Conservation (phyloP, 2,888 invertebrate genomes). For the Apomyelois bistriatella region DNA sequence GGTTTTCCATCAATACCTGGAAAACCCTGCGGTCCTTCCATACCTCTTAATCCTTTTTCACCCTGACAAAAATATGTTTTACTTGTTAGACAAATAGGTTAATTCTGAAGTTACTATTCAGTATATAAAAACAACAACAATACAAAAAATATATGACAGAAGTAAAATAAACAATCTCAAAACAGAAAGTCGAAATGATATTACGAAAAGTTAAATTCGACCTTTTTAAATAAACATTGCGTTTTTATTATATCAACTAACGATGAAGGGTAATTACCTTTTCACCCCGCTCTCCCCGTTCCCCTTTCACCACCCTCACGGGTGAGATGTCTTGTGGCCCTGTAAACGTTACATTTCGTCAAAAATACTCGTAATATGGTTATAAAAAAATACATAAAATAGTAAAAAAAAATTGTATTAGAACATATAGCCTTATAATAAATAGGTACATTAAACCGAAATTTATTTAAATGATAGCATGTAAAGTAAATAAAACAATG, state of each 20-base stretch:
- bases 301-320: slow-evolving; percentile 49
- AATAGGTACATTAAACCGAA: no score
- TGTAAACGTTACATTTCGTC: slow-evolving; percentile 39
- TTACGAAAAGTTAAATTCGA: neutral
- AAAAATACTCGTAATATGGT: slow-evolving; percentile 37
- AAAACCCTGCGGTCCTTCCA: slow-evolving; percentile 83
- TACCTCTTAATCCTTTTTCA: slow-evolving; percentile 84
- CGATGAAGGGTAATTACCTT: slow-evolving; percentile 55
- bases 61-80: slow-evolving; percentile 47
- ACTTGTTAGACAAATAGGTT: no score
- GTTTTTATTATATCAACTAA: slow-evolving; percentile 14
- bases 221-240: neutral
- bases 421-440: no score
- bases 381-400: slow-evolving; percentile 43
- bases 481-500: no score
- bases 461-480: no score
- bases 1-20: slow-evolving; percentile 82
- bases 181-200: neutral
- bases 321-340: slow-evolving; percentile 43
- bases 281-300: slow-evolving; percentile 55
- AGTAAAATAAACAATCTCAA: no score
- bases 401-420: slow-evolving; percentile 37
- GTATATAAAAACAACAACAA: no score
- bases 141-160: no score
- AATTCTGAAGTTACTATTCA: no score